Evolutionary conservation across 2,113 vertebrate species (phyloP).

Genomic region (Neofelis nebulosa): DNA sequence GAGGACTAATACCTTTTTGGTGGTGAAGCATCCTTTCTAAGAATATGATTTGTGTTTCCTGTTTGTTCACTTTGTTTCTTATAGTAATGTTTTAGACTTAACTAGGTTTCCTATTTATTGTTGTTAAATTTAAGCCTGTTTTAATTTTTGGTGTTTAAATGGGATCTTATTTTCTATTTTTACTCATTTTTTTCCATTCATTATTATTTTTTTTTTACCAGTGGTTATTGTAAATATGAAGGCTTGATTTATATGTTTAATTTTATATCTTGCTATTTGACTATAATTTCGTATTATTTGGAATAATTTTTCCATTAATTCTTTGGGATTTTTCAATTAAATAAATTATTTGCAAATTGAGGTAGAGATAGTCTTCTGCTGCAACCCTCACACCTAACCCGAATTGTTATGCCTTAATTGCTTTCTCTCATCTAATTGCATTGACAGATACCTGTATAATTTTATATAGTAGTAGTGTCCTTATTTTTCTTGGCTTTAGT

Average conservation of each 20-base stretch:
- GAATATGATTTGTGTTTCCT: neutral
- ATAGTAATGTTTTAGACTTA: neutral
- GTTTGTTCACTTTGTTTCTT: neutral
- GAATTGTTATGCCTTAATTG: neutral
- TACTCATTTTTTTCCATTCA: neutral
- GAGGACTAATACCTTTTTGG: neutral
- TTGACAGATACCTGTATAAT: neutral
- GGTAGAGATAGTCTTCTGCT: neutral
- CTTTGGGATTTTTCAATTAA: neutral
- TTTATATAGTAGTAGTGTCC: neutral
- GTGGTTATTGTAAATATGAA: neutral
- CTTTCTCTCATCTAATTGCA: neutral
- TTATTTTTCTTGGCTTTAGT: conserved; percentile 7
- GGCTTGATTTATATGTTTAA: neutral
- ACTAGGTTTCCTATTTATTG: neutral
- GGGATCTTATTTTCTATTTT: neutral
- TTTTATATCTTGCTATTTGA: neutral
- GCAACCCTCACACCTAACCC: neutral
- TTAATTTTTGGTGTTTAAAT: neutral
- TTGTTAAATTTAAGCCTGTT: conserved; percentile 24
- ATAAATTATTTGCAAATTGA: neutral
- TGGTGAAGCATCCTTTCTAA: neutral
- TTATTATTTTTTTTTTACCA: neutral
- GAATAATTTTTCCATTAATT: neutral
- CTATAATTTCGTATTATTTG: neutral